A percentile compares a stretch with the other conserved stretches of the same genome.
Conservation (phyloP, 2,113 vertebrate species). For the Pimephales promelas region DNA sequence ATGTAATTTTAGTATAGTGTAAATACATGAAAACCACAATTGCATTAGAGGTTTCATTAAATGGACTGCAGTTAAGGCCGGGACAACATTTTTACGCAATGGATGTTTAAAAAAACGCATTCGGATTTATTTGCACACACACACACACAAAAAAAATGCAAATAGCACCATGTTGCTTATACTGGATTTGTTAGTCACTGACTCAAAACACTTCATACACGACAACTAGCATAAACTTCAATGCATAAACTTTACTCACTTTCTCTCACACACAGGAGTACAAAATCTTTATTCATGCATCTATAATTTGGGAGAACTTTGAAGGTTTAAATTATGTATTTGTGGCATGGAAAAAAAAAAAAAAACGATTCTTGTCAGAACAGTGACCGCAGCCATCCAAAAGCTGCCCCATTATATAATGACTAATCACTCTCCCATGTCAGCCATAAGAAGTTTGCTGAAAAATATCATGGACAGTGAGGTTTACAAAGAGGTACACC, state of each 20-base stretch:
- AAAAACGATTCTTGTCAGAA: not conserved
- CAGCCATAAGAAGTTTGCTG: conserved; percentile 38
- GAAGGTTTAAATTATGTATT: conserved; percentile 51
- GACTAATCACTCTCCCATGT: conserved; percentile 36
- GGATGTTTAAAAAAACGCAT: not conserved
- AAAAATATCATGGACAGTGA: not conserved
- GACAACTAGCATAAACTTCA: conserved; percentile 3
- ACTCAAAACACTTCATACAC: conserved; percentile 3
- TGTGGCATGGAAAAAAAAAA: conserved; percentile 43
- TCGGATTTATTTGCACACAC: not conserved
- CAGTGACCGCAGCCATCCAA: conserved; percentile 29
- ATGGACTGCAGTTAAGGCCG: not conserved
- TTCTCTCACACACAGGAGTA: conserved; percentile 40
- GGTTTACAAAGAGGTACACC: not conserved
- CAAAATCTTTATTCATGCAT: conserved; percentile 54
- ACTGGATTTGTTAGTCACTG: not conserved
- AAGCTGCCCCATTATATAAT: conserved; percentile 42
- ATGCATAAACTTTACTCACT: conserved; percentile 8
- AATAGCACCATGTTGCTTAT: not conserved
- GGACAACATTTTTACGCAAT: not conserved
- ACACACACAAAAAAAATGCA: too few relatives aligned
- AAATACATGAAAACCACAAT: conserved; percentile 1
- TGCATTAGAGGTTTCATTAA: conserved; percentile 19
- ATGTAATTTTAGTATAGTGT: not conserved
- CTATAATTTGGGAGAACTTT: conserved; percentile 45